These are phyloP conservation scores for Tetheella fluctuosa DNA, from an alignment of 2,888 invertebrate species.

Conservation along the genomic window DNA sequence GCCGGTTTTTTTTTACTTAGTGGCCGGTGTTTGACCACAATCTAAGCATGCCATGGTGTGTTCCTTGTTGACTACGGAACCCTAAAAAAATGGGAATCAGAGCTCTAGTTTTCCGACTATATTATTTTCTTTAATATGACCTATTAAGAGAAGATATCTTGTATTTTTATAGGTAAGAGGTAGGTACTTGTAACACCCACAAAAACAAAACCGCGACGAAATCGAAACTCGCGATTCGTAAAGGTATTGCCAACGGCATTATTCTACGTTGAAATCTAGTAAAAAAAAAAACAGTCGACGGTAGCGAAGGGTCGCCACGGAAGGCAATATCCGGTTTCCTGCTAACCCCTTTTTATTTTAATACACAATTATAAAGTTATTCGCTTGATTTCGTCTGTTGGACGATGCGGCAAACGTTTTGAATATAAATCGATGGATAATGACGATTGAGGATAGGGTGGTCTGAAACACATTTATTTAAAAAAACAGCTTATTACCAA, in stretches of 20 bases:
- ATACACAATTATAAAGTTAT: constrained; percentile 75
- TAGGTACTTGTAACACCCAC: neutral
- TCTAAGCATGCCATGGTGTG: too few species aligned
- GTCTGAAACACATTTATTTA: constrained; percentile 36
- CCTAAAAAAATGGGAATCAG: too few species aligned
- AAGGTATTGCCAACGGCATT: constrained; percentile 5
- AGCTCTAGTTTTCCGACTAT: too few species aligned
- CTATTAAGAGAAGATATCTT: too few species aligned
- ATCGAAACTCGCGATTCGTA: constrained; percentile 2
- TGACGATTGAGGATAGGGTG: constrained; percentile 41
- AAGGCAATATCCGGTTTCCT: constrained; percentile 80
- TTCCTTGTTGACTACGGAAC: too few species aligned
- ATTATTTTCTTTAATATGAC: too few species aligned
- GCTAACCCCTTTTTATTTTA: constrained; percentile 76
- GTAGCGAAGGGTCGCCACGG: constrained; percentile 72
- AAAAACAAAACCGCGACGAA: constrained; percentile 1
- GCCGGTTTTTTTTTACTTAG: too few species aligned
- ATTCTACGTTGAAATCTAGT: constrained; percentile 19
- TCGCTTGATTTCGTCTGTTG: constrained; percentile 69
- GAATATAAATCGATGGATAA: constrained; percentile 70
- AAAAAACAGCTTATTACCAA: too few species aligned
- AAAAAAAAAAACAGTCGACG: constrained; percentile 41
- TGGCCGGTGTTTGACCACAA: too few species aligned
- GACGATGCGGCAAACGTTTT: constrained; percentile 32
- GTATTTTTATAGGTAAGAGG: too few species aligned